A percentile compares a stretch with the other conserved stretches of the same genome.
Evolutionary conservation across 2,113 vertebrate species (phyloP).

Genomic region (Genyomyrus donnyi): DNA sequence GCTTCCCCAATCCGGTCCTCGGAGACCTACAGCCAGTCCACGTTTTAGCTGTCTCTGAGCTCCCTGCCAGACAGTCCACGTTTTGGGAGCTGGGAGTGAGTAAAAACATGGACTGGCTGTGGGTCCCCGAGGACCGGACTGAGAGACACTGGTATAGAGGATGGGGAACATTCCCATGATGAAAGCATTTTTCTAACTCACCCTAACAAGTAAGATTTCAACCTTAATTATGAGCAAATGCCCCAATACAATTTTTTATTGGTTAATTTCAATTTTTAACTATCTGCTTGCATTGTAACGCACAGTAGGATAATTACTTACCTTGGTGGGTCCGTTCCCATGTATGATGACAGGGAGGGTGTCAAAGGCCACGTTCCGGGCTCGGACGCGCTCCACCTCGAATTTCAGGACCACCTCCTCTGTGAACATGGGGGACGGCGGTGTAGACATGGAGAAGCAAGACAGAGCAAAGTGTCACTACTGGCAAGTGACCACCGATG

Average conservation of each 20-base stretch:
- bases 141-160: not conserved
- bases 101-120: not conserved
- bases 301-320: conserved; percentile 22
- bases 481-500: not conserved
- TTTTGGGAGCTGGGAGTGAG: not conserved
- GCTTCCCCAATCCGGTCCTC: not conserved
- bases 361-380: conserved; percentile 69
- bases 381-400: conserved; percentile 61
- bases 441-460: not conserved
- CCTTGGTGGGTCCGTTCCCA: conserved; percentile 74
- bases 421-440: conserved; percentile 26
- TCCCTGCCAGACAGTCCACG: not conserved
- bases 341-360: conserved; percentile 69
- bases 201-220: not conserved
- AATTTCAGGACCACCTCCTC: conserved; percentile 74
- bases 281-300: not conserved
- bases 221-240: not conserved
- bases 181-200: not conserved
- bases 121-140: not conserved
- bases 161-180: not conserved
- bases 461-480: not conserved
- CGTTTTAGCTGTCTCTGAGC: not conserved
- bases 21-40: not conserved
- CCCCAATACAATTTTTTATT: not conserved
- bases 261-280: not conserved